These are phyloP conservation scores for Agrotis puta DNA, from an alignment of 2,888 invertebrate genomes.

Conservation along the genomic window DNA sequence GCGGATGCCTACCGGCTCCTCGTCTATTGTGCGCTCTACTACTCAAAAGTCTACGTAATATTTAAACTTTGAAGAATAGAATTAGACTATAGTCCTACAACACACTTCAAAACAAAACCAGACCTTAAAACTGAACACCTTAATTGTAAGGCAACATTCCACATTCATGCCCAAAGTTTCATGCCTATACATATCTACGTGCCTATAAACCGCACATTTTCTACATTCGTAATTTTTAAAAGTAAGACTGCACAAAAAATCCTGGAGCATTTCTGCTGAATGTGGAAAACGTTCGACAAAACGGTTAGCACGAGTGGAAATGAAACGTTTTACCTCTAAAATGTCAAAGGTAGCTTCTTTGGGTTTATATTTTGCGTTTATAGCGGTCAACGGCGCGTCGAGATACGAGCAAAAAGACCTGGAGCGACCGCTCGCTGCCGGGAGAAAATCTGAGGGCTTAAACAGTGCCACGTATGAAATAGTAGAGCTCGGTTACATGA, in stretches of 20 bases:
- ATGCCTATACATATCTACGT: background rate
- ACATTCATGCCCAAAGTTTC: constrained; percentile 4
- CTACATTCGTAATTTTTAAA: constrained; percentile 43
- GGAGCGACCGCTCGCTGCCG: constrained; percentile 84
- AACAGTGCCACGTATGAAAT: constrained; percentile 91
- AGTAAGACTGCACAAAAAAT: constrained; percentile 66
- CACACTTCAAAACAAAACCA: constrained; percentile 16
- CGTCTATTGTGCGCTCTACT: constrained; percentile 74
- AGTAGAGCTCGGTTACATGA: constrained; percentile 90
- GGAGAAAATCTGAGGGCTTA: constrained; percentile 91
- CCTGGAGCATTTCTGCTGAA: constrained; percentile 72
- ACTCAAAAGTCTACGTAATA: constrained; percentile 57
- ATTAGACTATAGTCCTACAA: constrained; percentile 40
- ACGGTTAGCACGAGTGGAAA: constrained; percentile 82
- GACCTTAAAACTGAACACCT: background rate
- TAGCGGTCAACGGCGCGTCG: constrained; percentile 88
- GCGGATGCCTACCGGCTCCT: constrained; percentile 76
- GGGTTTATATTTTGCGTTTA: constrained; percentile 90
- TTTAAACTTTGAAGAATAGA: constrained; percentile 54
- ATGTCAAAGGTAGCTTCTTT: constrained; percentile 90
- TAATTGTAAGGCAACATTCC: constrained; percentile 8
- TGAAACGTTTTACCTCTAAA: constrained; percentile 88
- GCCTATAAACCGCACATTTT: constrained; percentile 17
- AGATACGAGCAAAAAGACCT: constrained; percentile 86
- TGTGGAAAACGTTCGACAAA: constrained; percentile 80